These are phyloP conservation scores for Volucella inanis DNA, from an alignment of 2,888 invertebrate genomes.

Conservation along the genomic window DNA sequence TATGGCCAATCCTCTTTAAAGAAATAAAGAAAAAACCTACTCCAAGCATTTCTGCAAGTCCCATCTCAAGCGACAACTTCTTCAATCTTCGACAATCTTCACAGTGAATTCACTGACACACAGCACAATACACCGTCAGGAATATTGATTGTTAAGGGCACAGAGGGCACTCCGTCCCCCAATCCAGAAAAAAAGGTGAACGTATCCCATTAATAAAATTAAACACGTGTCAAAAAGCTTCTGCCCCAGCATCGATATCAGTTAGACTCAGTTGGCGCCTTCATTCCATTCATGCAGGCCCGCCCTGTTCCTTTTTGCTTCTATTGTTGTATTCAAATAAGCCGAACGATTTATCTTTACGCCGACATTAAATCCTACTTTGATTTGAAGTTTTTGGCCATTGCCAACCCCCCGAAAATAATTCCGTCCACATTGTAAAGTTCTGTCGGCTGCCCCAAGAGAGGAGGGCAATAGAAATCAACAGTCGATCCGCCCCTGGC, in stretches of 20 bases:
- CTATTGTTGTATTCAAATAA: conserved; percentile 73
- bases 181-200: conserved; percentile 58
- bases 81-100: conserved; percentile 51
- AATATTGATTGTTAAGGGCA: conserved; percentile 61
- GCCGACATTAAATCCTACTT: conserved; percentile 62
- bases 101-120: conserved; percentile 57
- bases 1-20: background rate
- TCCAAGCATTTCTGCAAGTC: background rate
- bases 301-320: conserved; percentile 16
- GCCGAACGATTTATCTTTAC: conserved; percentile 72
- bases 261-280: conserved; percentile 16
- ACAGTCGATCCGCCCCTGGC: conserved; percentile 7
- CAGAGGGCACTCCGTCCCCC: conserved; percentile 1
- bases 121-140: conserved; percentile 51
- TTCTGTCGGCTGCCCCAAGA: background rate
- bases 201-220: conserved; percentile 75
- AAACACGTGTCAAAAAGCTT: conserved; percentile 76
- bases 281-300: conserved; percentile 1
- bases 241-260: conserved; percentile 68
- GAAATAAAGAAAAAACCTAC: too few relatives aligned
- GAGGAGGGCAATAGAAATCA: conserved; percentile 16
- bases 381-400: conserved; percentile 30
- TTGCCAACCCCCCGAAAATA: conserved; percentile 5
- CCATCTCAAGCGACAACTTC: conserved; percentile 37
- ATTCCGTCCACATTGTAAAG: background rate